These are phyloP conservation scores for Tachysurus vachellii DNA, from an alignment of 2,113 vertebrate genomes.

Conservation along the genomic window DNA sequence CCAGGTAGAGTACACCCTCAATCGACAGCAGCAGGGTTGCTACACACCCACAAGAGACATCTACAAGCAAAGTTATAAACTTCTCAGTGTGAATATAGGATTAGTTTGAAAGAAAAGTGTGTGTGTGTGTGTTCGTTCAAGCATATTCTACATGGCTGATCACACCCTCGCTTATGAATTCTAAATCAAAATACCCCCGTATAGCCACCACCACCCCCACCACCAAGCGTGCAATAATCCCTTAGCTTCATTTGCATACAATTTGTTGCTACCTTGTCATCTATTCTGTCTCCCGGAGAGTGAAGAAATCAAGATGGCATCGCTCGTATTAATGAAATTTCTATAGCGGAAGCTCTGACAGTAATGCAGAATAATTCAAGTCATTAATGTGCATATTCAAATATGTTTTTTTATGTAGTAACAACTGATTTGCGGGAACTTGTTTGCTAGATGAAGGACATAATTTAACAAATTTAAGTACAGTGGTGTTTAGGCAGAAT, in stretches of 20 bases:
- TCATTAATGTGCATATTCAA: neutral
- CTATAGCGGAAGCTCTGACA: neutral
- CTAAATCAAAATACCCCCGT: slow-evolving; percentile 44
- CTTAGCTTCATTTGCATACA: slow-evolving; percentile 68
- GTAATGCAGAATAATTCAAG: neutral
- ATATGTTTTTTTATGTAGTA: neutral
- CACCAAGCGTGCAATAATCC: slow-evolving; percentile 61
- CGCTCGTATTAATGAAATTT: slow-evolving; percentile 31
- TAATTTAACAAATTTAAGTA: too few species aligned
- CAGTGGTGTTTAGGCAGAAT: too few species aligned
- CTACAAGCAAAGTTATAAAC: neutral
- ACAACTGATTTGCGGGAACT: neutral
- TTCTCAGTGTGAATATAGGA: neutral
- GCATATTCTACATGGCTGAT: slow-evolving; percentile 53
- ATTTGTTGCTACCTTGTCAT: slow-evolving; percentile 64
- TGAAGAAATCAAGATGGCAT: slow-evolving; percentile 55
- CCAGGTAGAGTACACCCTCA: neutral
- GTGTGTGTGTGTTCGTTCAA: neutral
- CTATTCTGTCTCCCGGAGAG: slow-evolving; percentile 35
- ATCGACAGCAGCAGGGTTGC: neutral
- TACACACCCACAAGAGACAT: neutral
- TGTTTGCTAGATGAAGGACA: neutral
- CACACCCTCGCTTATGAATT: slow-evolving; percentile 58
- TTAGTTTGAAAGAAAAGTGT: slow-evolving; percentile 21
- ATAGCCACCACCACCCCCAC: too few species aligned